Base-by-base conservation (phyloP, 2,113 vertebrate genomes). In the Dasyprocta punctata region DNA sequence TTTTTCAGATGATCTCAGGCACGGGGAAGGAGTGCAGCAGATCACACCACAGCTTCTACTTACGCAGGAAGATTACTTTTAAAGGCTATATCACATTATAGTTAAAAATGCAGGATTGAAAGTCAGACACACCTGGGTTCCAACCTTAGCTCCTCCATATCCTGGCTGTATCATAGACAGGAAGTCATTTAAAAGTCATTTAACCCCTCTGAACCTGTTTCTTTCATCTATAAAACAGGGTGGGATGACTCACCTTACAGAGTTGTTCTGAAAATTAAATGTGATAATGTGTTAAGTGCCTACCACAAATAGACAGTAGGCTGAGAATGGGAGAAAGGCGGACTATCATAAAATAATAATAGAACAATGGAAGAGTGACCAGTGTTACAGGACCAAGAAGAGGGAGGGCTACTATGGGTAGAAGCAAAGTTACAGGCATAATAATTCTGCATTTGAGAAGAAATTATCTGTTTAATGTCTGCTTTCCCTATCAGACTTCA, bases 131-230 rank as follows among this genome's bases (percentile, higher is more conserved):
- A 89, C 83, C 86, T 86, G 85, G 86, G 86, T 96, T 92, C 86
- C 83, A 97, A 80, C 78, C 65, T 91, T 84, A 73, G 83, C 54
- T 97, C 67, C 96, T 96, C 82, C 56, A 82, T 86, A 92, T 96
- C 86, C 86, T 92, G 89, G 52, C 49, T 95, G 73, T 94, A 73
- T 77, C 90, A 96, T 0, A 89, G 83, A 95, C 69, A 61, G 47
- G 86, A 94, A 95, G 86, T 97, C 81, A 83, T 94, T 95, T 95
- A 90, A 92, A 96, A 97, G 90, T 97, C 91, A 97, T 80, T 95
- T 97, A 97, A 97, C 56, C 69, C 44, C 83, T 94, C 75, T 93
- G 86, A 95, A 94, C 89, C 94, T 92, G 92, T 97, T 97, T 97
- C 84, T 88, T 96, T 95, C 93, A 75, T 92, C 82, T 91, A 89